Conservation (phyloP, 2,888 invertebrate genomes). For the Sminthurides aquaticus region DNA sequence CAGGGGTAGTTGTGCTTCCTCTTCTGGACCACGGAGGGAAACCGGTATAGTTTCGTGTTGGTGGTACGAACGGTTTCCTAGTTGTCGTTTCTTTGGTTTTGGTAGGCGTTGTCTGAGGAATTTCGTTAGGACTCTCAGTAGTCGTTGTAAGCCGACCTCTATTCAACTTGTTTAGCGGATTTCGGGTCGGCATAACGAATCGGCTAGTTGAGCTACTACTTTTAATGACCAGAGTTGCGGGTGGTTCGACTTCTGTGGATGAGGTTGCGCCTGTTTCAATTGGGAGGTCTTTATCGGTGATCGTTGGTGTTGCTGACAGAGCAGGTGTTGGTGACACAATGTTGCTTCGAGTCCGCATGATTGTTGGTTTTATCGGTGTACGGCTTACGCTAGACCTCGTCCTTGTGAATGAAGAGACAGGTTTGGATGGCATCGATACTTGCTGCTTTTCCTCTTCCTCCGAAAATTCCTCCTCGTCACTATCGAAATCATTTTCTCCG, state of each 20-base stretch:
- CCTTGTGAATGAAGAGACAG: slow-evolving; percentile 1
- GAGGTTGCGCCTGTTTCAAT: not conserved
- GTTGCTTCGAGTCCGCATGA: slow-evolving; percentile 17
- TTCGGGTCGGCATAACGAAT: slow-evolving; percentile 9
- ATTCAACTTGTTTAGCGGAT: slow-evolving; percentile 11
- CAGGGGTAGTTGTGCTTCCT: slow-evolving; percentile 21
- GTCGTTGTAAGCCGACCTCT: not conserved
- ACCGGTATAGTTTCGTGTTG: slow-evolving; percentile 26
- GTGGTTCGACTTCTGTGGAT: not conserved
- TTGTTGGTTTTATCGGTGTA: slow-evolving; percentile 11
- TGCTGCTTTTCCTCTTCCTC: slow-evolving; percentile 24
- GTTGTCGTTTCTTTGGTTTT: not conserved
- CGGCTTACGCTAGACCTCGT: slow-evolving; percentile 8
- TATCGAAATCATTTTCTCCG: slow-evolving; percentile 2
- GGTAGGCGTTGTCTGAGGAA: slow-evolving; percentile 3
- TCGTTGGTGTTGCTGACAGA: not conserved
- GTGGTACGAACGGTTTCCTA: slow-evolving; percentile 39
- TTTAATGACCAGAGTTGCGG: not conserved
- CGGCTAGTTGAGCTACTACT: slow-evolving; percentile 4
- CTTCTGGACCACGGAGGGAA: slow-evolving; percentile 38
- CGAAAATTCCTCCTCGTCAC: slow-evolving; percentile 17
- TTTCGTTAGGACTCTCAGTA: slow-evolving; percentile 11
- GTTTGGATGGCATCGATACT: slow-evolving; percentile 4
- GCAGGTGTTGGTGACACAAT: slow-evolving; percentile 26
- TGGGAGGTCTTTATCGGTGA: not conserved